phyloP scores from a whole-genome alignment of 2,113 vertebrate species.

The Phalacrocorax brasilianus region DNA sequence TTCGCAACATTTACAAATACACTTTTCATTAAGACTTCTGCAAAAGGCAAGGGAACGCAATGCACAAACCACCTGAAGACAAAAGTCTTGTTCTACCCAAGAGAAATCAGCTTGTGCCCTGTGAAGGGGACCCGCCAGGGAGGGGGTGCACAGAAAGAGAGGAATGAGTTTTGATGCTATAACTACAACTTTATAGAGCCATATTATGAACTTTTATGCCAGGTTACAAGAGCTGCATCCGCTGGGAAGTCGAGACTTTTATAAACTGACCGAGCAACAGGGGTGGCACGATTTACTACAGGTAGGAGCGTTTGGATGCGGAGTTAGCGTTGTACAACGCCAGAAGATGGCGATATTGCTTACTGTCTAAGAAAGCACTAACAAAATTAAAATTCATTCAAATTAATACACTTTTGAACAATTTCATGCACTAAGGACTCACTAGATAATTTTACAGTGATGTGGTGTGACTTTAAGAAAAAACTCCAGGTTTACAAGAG shows the following conservation, averaged over 20 bases:
- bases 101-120: neutral
- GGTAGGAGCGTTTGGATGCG: neutral
- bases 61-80: neutral
- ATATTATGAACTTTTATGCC: neutral
- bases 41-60: neutral
- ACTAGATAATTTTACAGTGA: conserved; percentile 34
- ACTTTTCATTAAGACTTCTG: neutral
- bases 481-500: conserved; percentile 24
- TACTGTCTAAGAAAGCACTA: conserved; percentile 39
- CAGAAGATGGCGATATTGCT: conserved; percentile 78
- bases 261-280: neutral
- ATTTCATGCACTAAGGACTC: conserved; percentile 46
- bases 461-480: conserved; percentile 7
- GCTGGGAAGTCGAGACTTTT: neutral
- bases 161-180: neutral
- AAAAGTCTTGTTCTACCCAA: neutral
- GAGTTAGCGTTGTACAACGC: conserved; percentile 6
- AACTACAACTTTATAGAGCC: neutral
- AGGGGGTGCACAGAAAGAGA: neutral
- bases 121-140: neutral
- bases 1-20: conserved; percentile 16
- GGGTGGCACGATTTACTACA: neutral
- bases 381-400: conserved; percentile 26
- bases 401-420: conserved; percentile 45
- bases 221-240: neutral